Evolutionary conservation across 2,888 invertebrate genomes (phyloP).

Genomic region (Athalia cordata): DNA sequence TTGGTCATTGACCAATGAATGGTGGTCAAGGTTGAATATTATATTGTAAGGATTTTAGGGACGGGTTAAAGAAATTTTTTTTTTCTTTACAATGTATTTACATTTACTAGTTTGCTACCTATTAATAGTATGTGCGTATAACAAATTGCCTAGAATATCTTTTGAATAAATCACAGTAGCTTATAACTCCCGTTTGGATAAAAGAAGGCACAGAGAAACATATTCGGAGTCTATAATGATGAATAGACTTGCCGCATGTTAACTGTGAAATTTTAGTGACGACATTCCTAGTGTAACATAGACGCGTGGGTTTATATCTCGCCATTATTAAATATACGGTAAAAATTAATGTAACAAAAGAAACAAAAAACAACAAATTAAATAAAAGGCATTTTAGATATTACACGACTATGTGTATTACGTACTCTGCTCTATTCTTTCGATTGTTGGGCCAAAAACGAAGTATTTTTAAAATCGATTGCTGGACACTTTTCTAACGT

Average conservation of each 20-base stretch:
- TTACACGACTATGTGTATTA: no score
- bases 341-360: background rate
- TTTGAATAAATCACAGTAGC: constrained; percentile 39
- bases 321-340: background rate
- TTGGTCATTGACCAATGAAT: constrained; percentile 38
- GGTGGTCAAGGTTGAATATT: constrained; percentile 34
- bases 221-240: constrained; percentile 12
- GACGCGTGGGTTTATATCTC: constrained; percentile 11
- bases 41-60: constrained; percentile 13
- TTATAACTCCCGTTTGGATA: background rate
- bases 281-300: background rate
- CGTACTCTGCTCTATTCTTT: no score
- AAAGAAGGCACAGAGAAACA: constrained; percentile 2
- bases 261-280: constrained; percentile 26
- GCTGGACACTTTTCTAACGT: no score
- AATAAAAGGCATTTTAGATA: background rate
- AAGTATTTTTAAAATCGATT: no score
- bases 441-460: no score
- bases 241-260: constrained; percentile 17
- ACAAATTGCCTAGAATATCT: constrained; percentile 31
- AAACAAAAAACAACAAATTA: background rate
- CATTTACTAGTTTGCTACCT: constrained; percentile 9
- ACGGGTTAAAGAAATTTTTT: background rate
- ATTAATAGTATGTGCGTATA: constrained; percentile 21
- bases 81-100: constrained; percentile 15